phyloP scores from a whole-genome alignment of 1,140 invertebrate species.

The Zaprionus lachaisei region DNA sequence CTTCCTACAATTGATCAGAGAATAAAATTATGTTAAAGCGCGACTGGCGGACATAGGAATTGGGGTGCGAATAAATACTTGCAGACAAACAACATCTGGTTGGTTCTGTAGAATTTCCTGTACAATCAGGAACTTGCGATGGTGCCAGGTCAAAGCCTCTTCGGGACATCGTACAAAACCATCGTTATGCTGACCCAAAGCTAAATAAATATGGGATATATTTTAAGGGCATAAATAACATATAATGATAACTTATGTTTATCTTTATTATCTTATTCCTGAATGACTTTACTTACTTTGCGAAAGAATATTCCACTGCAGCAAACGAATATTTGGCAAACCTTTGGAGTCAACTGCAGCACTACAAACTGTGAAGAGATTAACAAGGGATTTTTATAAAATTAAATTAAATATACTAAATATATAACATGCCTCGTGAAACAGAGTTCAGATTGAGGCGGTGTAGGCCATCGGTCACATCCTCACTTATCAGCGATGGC shows the following conservation, averaged over 20 bases:
- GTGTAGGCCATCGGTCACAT: slow-evolving; percentile 82
- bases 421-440: slow-evolving; percentile 49
- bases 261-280: not conserved
- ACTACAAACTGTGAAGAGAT: slow-evolving; percentile 57
- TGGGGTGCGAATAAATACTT: slow-evolving; percentile 84
- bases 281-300: slow-evolving; percentile 86
- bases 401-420: too few relatives aligned
- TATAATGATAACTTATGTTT: not conserved
- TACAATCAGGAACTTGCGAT: slow-evolving; percentile 88
- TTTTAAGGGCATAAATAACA: too few relatives aligned
- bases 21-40: slow-evolving; percentile 52
- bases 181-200: slow-evolving; percentile 89
- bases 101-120: slow-evolving; percentile 90
- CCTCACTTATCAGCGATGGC: slow-evolving; percentile 45
- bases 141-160: slow-evolving; percentile 89
- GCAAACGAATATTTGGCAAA: slow-evolving; percentile 86
- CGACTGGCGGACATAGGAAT: slow-evolving; percentile 30
- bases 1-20: slow-evolving; percentile 86
- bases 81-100: slow-evolving; percentile 91
- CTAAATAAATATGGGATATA: slow-evolving; percentile 83
- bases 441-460: slow-evolving; percentile 84
- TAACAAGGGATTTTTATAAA: not conserved
- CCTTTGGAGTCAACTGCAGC: slow-evolving; percentile 47
- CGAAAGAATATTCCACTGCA: slow-evolving; percentile 92
- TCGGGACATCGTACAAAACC: slow-evolving; percentile 90